These are phyloP conservation scores for Abrostola tripartita DNA, from an alignment of 2,888 invertebrate species.

Conservation along the genomic window DNA sequence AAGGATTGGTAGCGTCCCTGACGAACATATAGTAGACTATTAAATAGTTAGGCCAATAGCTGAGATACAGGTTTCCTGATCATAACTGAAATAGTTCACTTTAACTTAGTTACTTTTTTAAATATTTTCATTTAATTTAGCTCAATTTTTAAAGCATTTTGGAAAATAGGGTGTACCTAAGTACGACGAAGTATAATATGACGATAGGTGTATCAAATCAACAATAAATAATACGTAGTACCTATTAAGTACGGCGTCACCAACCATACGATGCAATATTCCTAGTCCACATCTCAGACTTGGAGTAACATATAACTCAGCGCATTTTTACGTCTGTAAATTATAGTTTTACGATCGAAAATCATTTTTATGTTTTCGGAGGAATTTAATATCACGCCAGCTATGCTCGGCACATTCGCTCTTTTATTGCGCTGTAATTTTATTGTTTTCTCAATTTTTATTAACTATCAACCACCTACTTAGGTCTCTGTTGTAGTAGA, in stretches of 20 bases:
- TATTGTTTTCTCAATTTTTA: slow-evolving; percentile 89
- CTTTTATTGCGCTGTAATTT: slow-evolving; percentile 88
- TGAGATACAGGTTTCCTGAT: no score
- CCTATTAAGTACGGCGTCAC: slow-evolving; percentile 26
- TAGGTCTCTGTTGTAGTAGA: slow-evolving; percentile 72
- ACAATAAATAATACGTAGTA: slow-evolving; percentile 28
- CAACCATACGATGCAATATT: slow-evolving; percentile 58
- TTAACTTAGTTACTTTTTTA: no score
- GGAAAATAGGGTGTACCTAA: no score
- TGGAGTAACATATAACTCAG: slow-evolving; percentile 82
- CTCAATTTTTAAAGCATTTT: no score
- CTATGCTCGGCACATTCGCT: slow-evolving; percentile 86
- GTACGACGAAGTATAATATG: no score
- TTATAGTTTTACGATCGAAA: slow-evolving; percentile 89
- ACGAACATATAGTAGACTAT: no score
- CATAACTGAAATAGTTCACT: no score
- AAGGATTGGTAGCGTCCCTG: no score
- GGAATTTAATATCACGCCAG: slow-evolving; percentile 88
- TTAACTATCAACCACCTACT: slow-evolving; percentile 87
- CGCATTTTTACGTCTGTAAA: slow-evolving; percentile 88
- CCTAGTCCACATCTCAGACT: slow-evolving; percentile 66
- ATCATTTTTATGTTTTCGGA: slow-evolving; percentile 88
- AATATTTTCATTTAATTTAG: no score
- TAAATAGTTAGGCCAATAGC: no score
- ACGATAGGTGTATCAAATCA: slow-evolving; percentile 6